Conservation (phyloP, 2,797 vertebrate genomes). For the Knipowitschia caucasica region DNA sequence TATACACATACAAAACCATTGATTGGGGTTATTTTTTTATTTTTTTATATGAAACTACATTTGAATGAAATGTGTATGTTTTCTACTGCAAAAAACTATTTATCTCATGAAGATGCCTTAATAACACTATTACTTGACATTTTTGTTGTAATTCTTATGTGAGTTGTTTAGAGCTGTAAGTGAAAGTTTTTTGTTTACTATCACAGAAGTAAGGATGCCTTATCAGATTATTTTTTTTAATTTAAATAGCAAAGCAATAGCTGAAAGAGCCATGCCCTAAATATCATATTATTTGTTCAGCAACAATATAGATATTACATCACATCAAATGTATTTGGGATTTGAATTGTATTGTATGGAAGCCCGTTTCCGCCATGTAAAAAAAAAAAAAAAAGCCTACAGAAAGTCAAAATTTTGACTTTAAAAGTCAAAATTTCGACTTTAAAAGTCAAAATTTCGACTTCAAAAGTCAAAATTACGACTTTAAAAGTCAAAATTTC, state of each 20-base stretch:
- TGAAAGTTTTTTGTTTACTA: background rate
- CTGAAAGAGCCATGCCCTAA: slow-evolving; percentile 6
- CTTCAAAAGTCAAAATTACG: no score
- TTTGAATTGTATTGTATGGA: slow-evolving; percentile 38
- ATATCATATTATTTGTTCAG: slow-evolving; percentile 20
- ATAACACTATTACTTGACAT: slow-evolving; percentile 17
- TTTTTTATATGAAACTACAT: slow-evolving; percentile 21
- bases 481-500: no score
- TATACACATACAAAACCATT: slow-evolving; percentile 19
- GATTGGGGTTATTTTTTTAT: slow-evolving; percentile 7
- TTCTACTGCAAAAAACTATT: slow-evolving; percentile 2
- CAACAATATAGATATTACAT: slow-evolving; percentile 41
- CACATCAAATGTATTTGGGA: slow-evolving; percentile 44
- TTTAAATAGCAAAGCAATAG: slow-evolving; percentile 32
- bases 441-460: no score
- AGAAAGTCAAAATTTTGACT: no score
- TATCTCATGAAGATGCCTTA: slow-evolving; percentile 6
- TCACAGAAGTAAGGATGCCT: slow-evolving; percentile 1
- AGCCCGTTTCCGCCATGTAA: no score
- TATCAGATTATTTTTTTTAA: slow-evolving; percentile 1
- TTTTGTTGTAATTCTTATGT: slow-evolving; percentile 41
- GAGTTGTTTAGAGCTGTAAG: slow-evolving; percentile 23
- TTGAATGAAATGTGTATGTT: slow-evolving; percentile 11
- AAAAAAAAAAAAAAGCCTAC: no score
- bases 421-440: no score